Evolutionary conservation across 2,888 invertebrate species (phyloP).

Genomic region (Dicyrtomina minuta): DNA sequence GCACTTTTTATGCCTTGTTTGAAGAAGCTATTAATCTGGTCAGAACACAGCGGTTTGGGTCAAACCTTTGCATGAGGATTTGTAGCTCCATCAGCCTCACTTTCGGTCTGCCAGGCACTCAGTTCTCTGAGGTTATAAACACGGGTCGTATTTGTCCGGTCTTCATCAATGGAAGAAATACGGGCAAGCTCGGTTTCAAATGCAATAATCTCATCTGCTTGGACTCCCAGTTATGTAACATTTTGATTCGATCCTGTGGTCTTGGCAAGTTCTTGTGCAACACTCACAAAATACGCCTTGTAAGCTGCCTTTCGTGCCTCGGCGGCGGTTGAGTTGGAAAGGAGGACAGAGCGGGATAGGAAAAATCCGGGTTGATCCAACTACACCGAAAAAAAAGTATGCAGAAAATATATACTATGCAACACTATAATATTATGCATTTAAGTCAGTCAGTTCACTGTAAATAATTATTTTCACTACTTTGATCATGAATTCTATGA

Average conservation of each 20-base stretch:
- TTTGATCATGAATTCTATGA: no score
- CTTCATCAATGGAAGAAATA: constrained; percentile 41
- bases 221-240: constrained; percentile 21
- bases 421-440: no score
- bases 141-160: constrained; percentile 41
- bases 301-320: constrained; percentile 38
- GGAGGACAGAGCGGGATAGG: constrained; percentile 20
- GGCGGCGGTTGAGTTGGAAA: constrained; percentile 17
- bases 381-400: constrained; percentile 4
- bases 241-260: constrained; percentile 12
- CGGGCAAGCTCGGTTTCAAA: constrained; percentile 44
- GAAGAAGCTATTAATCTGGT: no score
- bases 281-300: constrained; percentile 37
- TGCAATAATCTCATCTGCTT: constrained; percentile 38
- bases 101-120: constrained; percentile 31
- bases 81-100: constrained; percentile 39
- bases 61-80: constrained; percentile 55
- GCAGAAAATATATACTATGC: no score
- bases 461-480: no score
- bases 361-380: constrained; percentile 33
- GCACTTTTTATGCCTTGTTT: no score
- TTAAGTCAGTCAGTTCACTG: no score
- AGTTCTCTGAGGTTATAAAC: constrained; percentile 43
- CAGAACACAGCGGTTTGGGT: no score
- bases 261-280: constrained; percentile 35